Evolutionary conservation across 2,113 vertebrate genomes (phyloP).

Genomic region (Oncorhynchus tshawytscha): DNA sequence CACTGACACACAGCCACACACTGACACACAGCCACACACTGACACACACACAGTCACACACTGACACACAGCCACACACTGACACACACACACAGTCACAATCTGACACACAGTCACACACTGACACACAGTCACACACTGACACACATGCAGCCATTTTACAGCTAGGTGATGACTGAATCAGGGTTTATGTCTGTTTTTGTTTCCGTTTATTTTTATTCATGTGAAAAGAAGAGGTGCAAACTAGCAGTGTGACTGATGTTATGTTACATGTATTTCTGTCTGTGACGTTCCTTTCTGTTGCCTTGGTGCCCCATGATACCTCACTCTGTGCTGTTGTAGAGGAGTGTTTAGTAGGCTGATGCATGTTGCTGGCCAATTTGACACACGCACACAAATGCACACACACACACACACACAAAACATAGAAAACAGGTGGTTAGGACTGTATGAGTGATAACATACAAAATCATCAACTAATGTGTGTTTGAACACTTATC

Average conservation of each 20-base stretch:
- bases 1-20: no score
- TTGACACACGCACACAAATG: background rate
- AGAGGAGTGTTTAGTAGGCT: background rate
- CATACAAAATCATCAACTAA: background rate
- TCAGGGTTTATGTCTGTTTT: background rate
- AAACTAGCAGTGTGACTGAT: background rate
- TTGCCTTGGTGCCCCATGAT: background rate
- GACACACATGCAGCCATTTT: background rate
- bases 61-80: no score
- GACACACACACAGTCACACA: no score
- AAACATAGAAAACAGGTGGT: background rate
- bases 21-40: no score
- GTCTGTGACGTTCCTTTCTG: background rate
- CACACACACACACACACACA: no score
- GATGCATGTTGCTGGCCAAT: background rate
- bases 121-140: no score
- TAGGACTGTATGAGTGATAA: background rate
- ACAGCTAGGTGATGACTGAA: background rate
- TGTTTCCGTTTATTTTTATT: no score
- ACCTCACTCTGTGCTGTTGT: background rate
- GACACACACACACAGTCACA: no score
- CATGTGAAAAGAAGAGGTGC: no score
- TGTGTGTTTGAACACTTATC: no score
- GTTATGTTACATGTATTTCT: background rate
- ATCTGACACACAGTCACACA: no score